These are phyloP conservation scores for Orius insidiosus DNA, from an alignment of 1,140 invertebrate species.

Conservation along the genomic window DNA sequence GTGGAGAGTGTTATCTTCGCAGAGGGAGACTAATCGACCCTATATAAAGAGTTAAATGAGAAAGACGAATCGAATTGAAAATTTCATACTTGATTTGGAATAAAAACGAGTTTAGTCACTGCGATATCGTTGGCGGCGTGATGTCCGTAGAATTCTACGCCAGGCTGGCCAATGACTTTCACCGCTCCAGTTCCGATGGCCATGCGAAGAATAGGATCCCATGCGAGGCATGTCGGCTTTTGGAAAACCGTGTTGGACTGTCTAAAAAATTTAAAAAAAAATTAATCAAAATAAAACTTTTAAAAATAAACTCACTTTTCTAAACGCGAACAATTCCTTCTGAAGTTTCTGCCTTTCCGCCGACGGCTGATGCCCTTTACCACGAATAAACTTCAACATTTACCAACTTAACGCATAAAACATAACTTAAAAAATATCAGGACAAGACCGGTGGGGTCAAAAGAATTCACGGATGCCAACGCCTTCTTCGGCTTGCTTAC, in stretches of 20 bases:
- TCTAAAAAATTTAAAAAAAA: slow-evolving; percentile 43
- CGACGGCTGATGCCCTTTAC: slow-evolving; percentile 70
- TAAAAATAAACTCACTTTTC: slow-evolving; percentile 51
- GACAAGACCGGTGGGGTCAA: no score
- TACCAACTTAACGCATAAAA: no score
- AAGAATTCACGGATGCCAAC: no score
- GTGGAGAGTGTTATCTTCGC: slow-evolving; percentile 83
- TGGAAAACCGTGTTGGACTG: slow-evolving; percentile 90
- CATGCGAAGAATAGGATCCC: slow-evolving; percentile 71
- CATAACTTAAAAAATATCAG: no score
- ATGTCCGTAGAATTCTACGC: slow-evolving; percentile 87
- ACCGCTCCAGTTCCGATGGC: slow-evolving; percentile 79
- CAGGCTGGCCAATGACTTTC: slow-evolving; percentile 81
- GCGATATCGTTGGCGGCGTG: slow-evolving; percentile 48
- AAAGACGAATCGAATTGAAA: slow-evolving; percentile 8
- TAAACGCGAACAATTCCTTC: slow-evolving; percentile 76
- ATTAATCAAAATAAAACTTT: neutral
- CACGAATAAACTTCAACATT: slow-evolving; percentile 83
- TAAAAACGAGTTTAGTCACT: slow-evolving; percentile 62
- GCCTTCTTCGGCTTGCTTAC: no score
- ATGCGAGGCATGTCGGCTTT: slow-evolving; percentile 84
- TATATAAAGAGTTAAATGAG: no score
- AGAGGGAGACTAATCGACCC: slow-evolving; percentile 72
- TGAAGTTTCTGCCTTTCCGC: slow-evolving; percentile 76
- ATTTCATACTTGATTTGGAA: slow-evolving; percentile 51